Conservation (phyloP, 2,113 vertebrate genomes). For the Ceyx margarethae region DNA sequence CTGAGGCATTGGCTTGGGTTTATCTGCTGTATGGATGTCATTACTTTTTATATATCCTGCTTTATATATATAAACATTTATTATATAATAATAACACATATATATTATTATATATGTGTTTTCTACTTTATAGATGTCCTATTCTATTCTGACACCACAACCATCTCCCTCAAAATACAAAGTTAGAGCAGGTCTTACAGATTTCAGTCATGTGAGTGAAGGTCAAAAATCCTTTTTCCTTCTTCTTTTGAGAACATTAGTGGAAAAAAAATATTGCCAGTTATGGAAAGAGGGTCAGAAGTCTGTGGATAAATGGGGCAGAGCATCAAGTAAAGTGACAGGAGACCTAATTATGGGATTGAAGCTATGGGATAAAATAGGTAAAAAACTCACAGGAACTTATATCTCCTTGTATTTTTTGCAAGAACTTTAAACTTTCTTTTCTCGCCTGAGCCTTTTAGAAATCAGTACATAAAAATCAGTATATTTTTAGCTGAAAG, state of each 20-base stretch:
- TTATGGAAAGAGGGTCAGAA: conserved; percentile 53
- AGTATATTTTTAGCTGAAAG: neutral
- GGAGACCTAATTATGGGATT: conserved; percentile 57
- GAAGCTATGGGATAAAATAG: conserved; percentile 26
- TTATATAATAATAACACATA: too few species aligned
- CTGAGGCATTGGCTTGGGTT: fast-evolving
- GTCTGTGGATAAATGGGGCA: conserved; percentile 9
- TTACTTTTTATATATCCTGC: neutral
- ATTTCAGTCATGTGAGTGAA: conserved; percentile 11
- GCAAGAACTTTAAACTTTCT: neutral
- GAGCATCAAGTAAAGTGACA: neutral
- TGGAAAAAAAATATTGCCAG: conserved; percentile 8
- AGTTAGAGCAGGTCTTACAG: neutral
- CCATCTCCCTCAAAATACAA: neutral
- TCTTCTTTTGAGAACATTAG: neutral
- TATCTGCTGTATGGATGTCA: neutral
- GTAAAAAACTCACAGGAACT: conserved; percentile 48
- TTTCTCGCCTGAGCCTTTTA: neutral
- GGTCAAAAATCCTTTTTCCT: conserved; percentile 8
- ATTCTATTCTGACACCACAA: neutral
- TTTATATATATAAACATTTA: neutral
- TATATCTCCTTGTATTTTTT: neutral
- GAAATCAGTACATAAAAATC: neutral
- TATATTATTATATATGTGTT: neutral
- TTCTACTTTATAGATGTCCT: neutral